Conservation (phyloP, 2,113 vertebrate genomes). For the Cervus canadensis region DNA sequence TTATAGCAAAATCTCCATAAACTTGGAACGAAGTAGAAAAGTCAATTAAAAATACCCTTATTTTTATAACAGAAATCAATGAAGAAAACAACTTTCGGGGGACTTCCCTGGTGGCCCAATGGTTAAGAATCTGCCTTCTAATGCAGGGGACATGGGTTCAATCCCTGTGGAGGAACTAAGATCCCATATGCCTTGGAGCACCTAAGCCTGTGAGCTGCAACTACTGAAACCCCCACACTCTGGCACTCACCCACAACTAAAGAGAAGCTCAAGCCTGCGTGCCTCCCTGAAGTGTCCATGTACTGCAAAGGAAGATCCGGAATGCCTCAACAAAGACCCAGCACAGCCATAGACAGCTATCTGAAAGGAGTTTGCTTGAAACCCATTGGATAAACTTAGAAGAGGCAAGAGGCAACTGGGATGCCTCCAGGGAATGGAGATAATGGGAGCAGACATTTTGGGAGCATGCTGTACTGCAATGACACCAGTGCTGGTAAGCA, state of each 20-base stretch:
- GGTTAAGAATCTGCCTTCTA: not conserved
- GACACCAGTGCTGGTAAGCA: not conserved
- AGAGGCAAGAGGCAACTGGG: not conserved
- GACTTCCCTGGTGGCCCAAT: not conserved
- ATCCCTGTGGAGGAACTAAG: not conserved
- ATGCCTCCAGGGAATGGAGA: not conserved
- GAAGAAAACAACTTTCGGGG: not conserved
- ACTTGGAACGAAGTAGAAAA: not conserved
- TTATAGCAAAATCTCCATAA: not conserved
- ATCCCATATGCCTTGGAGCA: not conserved
- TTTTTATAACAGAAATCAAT: not conserved
- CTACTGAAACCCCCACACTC: not conserved
- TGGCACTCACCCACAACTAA: not conserved
- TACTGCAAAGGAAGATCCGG: not conserved
- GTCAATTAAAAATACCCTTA: not conserved
- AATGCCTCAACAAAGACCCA: not conserved
- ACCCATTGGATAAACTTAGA: not conserved
- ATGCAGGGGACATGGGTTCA: not conserved
- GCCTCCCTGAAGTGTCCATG: not conserved
- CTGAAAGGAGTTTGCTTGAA: not conserved
- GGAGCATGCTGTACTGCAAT: not conserved
- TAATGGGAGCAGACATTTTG: not conserved
- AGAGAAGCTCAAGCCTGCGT: not conserved
- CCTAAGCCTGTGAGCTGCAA: not conserved
- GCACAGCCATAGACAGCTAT: not conserved